phyloP scores from a whole-genome alignment of 2,113 vertebrate species.

The Xiphophorus hellerii region DNA sequence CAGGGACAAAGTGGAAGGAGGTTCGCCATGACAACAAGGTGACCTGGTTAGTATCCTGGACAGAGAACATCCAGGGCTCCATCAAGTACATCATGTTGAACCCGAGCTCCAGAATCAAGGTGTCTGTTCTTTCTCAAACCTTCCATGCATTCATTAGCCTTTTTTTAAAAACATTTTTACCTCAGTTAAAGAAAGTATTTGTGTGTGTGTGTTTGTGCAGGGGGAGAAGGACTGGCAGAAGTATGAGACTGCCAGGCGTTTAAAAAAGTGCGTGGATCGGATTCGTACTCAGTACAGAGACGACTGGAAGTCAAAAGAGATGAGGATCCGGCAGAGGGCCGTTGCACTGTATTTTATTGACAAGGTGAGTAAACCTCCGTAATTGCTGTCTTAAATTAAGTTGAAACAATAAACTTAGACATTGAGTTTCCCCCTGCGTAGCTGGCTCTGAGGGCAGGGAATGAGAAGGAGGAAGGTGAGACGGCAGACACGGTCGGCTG shows the following conservation, averaged over 20 bases:
- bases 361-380: conserved; percentile 82
- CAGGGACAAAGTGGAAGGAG: conserved; percentile 95
- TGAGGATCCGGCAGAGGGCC: conserved; percentile 94
- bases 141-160: neutral
- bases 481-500: conserved; percentile 96
- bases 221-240: conserved; percentile 99
- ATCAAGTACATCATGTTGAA: conserved; percentile 99
- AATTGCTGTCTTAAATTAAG: neutral
- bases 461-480: conserved; percentile 97
- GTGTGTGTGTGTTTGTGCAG: conserved; percentile 67
- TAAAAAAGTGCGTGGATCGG: conserved; percentile 94
- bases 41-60: conserved; percentile 97
- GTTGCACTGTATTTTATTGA: conserved; percentile 97
- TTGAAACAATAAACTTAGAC: neutral
- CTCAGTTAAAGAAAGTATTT: too few relatives aligned
- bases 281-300: conserved; percentile 91
- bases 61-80: conserved; percentile 96
- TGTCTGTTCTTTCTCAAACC: conserved; percentile 46
- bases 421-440: conserved; percentile 44
- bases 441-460: conserved; percentile 96
- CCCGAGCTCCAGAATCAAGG: conserved; percentile 97
- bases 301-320: conserved; percentile 98
- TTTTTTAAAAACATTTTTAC: neutral
- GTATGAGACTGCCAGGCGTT: conserved; percentile 91
- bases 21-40: conserved; percentile 95